Evolutionary conservation across 2,797 vertebrate genomes (phyloP), one percentile per base, ranked within the genome.

Genomic region (Sandelia bainsii): DNA sequence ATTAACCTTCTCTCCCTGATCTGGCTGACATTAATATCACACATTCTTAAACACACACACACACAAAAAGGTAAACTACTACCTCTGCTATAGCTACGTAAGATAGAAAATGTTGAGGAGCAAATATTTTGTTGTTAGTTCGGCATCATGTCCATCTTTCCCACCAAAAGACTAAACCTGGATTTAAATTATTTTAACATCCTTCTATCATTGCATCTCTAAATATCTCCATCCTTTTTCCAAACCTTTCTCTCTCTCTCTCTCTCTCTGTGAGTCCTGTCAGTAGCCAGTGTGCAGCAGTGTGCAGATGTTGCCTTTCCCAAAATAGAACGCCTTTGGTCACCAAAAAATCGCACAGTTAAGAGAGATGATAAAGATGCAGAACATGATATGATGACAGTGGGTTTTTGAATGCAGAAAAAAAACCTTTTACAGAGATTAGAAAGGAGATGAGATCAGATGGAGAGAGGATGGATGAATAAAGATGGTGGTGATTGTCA

Each of bases 231-330:
- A 25, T 72, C 62, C 67, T 60, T 6, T 17, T 14, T 46, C 19
- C 27, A 19, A 62, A 65, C 34, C 34, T 59, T 59, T 19, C 52
- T 39, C 17, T 40, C 54, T 40, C 25, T 57, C 62, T 22, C 40
- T 49, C 17, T 45, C 62, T 42, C 23, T 57, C 23, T 64, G 13
- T 22, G 56, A 75, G 70, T n/a, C 46, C 46, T 69, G 77, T 69
- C 79, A 27, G 62, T n/a, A 48, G 27, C 20, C 57, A 72, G 56
- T 50, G 76, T 73, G 76, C 77, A 81, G 75, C 61, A 59, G 57
- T 25, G 60, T 70, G 68, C 73, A 82, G 80, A 82, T 82, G 83
- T 80, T 76, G 23, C 37, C 62, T 74, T 54, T 78, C 75, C 68
- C 32, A 61, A 83, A 89, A 84, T 77, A 82, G 37, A 75, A 66